A percentile compares a stretch with the other conserved stretches of the same genome.
phyloP scores from a whole-genome alignment of 2,113 vertebrate species.

The Pterophyllum scalare region DNA sequence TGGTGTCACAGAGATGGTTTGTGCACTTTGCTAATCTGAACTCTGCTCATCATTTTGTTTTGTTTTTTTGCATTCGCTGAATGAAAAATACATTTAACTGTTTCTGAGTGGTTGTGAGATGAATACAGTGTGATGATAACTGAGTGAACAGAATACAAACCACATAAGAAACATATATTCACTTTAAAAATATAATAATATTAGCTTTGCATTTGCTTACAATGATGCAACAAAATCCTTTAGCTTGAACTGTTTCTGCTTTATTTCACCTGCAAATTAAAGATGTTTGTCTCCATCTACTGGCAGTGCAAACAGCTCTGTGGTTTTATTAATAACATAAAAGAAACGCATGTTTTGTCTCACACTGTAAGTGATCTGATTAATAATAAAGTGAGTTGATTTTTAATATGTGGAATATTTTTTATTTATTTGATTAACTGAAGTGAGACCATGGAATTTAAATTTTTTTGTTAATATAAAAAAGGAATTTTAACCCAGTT shows the following conservation, averaged over 20 bases:
- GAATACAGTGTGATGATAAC: neutral
- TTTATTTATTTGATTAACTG: neutral
- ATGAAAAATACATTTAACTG: neutral
- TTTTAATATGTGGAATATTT: neutral
- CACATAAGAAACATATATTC: neutral
- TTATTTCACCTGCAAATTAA: neutral
- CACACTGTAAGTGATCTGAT: neutral
- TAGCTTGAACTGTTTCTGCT: neutral
- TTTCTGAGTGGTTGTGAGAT: too few relatives aligned
- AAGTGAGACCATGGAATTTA: neutral
- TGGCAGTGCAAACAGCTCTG: neutral
- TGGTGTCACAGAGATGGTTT: neutral
- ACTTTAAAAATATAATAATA: neutral
- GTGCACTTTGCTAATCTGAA: neutral
- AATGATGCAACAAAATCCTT: neutral
- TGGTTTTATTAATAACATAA: neutral
- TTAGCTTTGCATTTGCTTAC: neutral
- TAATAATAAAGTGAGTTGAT: neutral
- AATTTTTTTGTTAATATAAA: neutral
- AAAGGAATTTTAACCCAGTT: too few relatives aligned
- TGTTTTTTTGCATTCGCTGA: rapidly evolving
- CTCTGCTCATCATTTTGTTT: neutral
- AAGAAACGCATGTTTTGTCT: neutral
- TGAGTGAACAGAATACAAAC: neutral
- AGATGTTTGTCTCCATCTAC: neutral